Base-by-base conservation (phyloP, 1,140 invertebrate genomes). In the Sogatella furcifera region DNA sequence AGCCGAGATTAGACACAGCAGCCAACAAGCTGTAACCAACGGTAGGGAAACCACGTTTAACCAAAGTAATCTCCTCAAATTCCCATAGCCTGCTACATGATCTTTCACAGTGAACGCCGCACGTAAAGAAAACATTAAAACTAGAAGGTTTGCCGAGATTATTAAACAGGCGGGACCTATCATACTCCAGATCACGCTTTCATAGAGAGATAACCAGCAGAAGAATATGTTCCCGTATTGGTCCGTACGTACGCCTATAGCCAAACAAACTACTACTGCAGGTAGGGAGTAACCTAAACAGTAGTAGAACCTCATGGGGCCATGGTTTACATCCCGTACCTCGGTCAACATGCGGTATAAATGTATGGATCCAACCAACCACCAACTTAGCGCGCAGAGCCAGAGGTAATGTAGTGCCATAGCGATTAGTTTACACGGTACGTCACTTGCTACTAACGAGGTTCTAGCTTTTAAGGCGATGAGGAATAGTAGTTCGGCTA, bases 251-350 rank as follows among this genome's bases (percentile, higher is more conserved):
- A 97, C 90, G 0, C 92, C 92, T 15, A 96, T 90, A 21, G 93
- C 86, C 6, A 97, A 75, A 42, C 90, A 90, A 5, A 97, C 90
- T 52, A 95, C 84, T 34, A 97, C 84, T 3, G 93, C 93, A 3
- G 95, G 95, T 49, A 92, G 80, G n/a, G 90, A 93, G 70, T 97
- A 98, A 8, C 92, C 95, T 68, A 94, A 80, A n/a, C 92, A 86
- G 69, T 95, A 92, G 71, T 97, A 97, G 71, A 95, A 93, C 59
- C 90, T 81, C 84, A 97, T 94, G 38, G 87, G 87, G 0, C 93
- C 95, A 70, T 95, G 90, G 77, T 98, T 97, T 14, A 98, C 92
- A 71, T 97, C 93, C 10, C 94, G 80, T 78, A 98, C 88, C 76
- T 97, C 95, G 1, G 92, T 95, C 43, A 98, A 76, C 87, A 97